Conservation (phyloP, 1,140 invertebrate genomes). For the Calephelis nemesis region DNA sequence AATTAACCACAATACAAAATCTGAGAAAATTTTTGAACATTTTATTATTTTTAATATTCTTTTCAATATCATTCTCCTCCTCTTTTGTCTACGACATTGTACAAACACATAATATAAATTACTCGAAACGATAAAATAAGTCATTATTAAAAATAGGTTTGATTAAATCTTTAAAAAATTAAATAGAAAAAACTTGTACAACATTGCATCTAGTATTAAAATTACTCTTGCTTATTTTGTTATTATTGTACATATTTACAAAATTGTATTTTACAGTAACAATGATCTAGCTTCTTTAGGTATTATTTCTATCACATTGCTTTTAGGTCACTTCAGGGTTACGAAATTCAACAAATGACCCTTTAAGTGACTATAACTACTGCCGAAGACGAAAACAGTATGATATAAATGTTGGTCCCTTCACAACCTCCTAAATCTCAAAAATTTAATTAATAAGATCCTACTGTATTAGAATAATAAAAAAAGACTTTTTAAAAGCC, state of each 20-base stretch:
- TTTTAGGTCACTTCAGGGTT: constrained; percentile 44
- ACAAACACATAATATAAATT: constrained; percentile 78
- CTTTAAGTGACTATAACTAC: constrained; percentile 27
- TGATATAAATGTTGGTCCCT: neutral
- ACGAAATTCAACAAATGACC: constrained; percentile 33
- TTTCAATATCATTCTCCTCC: constrained; percentile 66
- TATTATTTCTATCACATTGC: constrained; percentile 77
- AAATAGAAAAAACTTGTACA: constrained; percentile 75
- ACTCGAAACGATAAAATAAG: constrained; percentile 78
- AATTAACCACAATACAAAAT: constrained; percentile 62
- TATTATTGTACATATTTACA: constrained; percentile 79
- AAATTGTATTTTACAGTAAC: constrained; percentile 76
- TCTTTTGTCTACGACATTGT: constrained; percentile 72
- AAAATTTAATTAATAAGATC: neutral
- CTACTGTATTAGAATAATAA: neutral
- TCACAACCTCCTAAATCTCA: constrained; percentile 12
- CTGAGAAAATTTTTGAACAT: constrained; percentile 68
- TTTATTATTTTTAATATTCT: constrained; percentile 76
- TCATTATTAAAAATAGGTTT: constrained; percentile 76
- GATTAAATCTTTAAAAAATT: constrained; percentile 78
- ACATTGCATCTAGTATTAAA: constrained; percentile 77
- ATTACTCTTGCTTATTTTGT: constrained; percentile 69
- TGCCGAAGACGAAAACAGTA: constrained; percentile 17
- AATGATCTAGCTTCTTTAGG: constrained; percentile 77
- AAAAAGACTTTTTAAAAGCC: neutral